These are phyloP conservation scores for Atta texana DNA, from an alignment of 1,140 invertebrate genomes.

Conservation along the genomic window DNA sequence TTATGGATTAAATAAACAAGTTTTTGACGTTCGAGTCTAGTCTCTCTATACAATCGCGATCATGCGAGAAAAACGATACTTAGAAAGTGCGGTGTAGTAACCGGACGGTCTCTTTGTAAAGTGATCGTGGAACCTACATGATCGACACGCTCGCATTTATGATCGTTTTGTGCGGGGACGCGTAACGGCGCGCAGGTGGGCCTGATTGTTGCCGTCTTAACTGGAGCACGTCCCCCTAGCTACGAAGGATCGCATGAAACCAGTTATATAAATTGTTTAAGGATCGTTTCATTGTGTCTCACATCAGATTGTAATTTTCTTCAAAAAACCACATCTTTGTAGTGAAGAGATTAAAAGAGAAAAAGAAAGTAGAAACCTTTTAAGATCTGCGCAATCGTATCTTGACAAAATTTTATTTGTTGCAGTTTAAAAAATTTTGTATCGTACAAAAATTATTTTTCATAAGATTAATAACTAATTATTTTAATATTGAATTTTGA, in stretches of 20 bases:
- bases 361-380: background rate
- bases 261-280: conserved; percentile 41
- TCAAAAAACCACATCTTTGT: background rate
- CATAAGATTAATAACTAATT: background rate
- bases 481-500: background rate
- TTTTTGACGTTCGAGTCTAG: background rate
- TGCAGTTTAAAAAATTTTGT: background rate
- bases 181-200: conserved; percentile 53
- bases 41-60: background rate
- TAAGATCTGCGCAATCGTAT: background rate
- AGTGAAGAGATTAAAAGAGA: background rate
- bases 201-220: conserved; percentile 57
- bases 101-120: conserved; percentile 9
- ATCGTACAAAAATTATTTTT: background rate
- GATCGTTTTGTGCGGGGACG: conserved; percentile 56
- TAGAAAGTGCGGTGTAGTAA: conserved; percentile 26
- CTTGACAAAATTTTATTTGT: background rate
- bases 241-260: conserved; percentile 21
- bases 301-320: conserved; percentile 7
- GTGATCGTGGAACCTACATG: conserved; percentile 40
- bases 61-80: conserved; percentile 33
- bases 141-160: conserved; percentile 44
- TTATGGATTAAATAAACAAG: background rate
- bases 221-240: conserved; percentile 55
- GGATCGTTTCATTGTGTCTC: conserved; percentile 20